phyloP scores from a whole-genome alignment of 2,888 invertebrate species.

The Tetragonisca angustula region DNA sequence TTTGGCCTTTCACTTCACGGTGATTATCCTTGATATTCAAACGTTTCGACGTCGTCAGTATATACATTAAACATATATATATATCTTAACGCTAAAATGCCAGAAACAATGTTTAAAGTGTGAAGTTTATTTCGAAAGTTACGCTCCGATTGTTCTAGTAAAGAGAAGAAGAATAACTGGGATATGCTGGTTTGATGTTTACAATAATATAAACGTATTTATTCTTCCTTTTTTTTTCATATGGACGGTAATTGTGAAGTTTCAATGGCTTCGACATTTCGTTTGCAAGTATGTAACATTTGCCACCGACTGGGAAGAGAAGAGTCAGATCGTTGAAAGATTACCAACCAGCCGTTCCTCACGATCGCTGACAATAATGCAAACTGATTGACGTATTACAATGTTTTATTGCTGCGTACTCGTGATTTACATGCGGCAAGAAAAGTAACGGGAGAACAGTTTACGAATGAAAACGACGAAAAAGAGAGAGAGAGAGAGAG shows the following conservation, averaged over 20 bases:
- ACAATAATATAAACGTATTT: not conserved
- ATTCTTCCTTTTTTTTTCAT: not conserved
- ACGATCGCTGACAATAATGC: conserved; percentile 48
- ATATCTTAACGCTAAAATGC: not conserved
- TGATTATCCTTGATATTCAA: conserved; percentile 22
- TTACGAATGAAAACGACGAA: not conserved
- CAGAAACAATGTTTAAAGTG: too few relatives aligned
- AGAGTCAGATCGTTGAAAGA: not conserved
- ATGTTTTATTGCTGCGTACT: conserved; percentile 58
- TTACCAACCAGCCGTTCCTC: not conserved
- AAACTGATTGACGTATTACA: conserved; percentile 42
- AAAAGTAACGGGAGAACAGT: not conserved
- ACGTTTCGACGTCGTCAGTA: not conserved
- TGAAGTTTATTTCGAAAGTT: not conserved
- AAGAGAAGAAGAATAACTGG: not conserved
- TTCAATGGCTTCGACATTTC: not conserved
- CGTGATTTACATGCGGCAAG: conserved; percentile 38
- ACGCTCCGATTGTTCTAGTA: not conserved
- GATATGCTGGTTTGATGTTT: not conserved
- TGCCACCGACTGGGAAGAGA: conserved; percentile 1
- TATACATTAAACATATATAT: not conserved
- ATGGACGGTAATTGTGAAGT: conserved; percentile 1
- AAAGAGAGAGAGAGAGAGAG: too few relatives aligned
- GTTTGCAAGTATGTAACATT: not conserved
- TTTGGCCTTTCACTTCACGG: conserved; percentile 25